Evolutionary conservation across 2,113 vertebrate species (phyloP).

Genomic region (Odocoileus hemionus): DNA sequence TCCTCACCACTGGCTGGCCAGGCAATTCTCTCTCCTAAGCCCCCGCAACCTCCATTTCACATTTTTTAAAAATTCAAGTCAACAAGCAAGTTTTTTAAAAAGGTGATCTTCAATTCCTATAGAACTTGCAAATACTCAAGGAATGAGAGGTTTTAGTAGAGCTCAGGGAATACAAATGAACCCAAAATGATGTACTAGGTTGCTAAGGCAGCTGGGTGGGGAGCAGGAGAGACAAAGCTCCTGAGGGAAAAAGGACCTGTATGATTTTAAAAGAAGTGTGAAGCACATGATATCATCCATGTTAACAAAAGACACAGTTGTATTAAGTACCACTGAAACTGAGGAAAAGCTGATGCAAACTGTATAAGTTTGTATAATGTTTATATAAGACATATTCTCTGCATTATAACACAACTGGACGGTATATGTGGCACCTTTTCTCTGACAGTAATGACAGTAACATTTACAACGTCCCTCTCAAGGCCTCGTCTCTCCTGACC

Average conservation of each 20-base stretch:
- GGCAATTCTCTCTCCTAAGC: not conserved
- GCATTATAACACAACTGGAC: not conserved
- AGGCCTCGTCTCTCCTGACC: not conserved
- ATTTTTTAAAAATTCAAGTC: not conserved
- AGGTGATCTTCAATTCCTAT: not conserved
- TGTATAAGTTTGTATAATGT: not conserved
- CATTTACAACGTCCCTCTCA: not conserved
- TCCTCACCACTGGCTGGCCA: not conserved
- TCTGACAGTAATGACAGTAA: not conserved
- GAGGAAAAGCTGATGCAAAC: not conserved
- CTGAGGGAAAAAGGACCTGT: not conserved
- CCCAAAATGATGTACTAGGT: not conserved
- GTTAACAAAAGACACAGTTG: not conserved
- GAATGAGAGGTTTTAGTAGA: not conserved
- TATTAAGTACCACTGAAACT: not conserved
- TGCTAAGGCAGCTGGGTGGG: not conserved
- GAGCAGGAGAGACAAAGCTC: not conserved
- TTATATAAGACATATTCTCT: not conserved
- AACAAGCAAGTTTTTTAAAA: not conserved
- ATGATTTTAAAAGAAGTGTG: not conserved
- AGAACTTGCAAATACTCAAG: not conserved
- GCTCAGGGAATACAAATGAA: not conserved
- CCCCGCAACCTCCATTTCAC: not conserved
- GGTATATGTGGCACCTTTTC: not conserved
- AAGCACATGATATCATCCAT: not conserved